phyloP scores from a whole-genome alignment of 2,888 invertebrate genomes.

The Priapulus caudatus region DNA sequence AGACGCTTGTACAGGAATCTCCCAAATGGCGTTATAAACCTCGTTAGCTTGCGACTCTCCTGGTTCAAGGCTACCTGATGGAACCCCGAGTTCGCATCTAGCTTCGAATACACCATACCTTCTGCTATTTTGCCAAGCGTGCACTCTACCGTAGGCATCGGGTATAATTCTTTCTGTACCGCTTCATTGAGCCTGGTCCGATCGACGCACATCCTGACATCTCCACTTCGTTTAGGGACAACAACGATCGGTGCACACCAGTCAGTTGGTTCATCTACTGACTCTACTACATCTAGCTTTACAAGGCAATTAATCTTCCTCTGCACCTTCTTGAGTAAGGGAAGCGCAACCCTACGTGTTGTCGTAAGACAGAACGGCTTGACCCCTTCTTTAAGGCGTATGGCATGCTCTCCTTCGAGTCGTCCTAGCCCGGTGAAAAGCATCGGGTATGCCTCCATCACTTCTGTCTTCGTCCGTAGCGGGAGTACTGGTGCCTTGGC shows the following conservation, averaged over 20 bases:
- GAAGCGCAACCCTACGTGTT: constrained; percentile 30
- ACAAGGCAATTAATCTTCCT: constrained; percentile 27
- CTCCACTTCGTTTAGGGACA: constrained; percentile 27
- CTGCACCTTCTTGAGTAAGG: constrained; percentile 27
- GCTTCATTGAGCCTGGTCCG: constrained; percentile 14
- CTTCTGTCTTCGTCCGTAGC: too few relatives aligned
- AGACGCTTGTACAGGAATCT: constrained; percentile 21
- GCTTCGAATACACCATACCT: constrained; percentile 16
- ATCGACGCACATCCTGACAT: constrained; percentile 17
- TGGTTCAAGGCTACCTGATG: constrained; percentile 15
- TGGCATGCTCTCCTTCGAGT: too few relatives aligned
- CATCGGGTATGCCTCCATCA: too few relatives aligned
- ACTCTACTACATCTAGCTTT: constrained; percentile 25
- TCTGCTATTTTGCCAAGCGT: constrained; percentile 12
- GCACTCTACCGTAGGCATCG: constrained; percentile 11
- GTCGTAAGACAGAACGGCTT: constrained; percentile 20
- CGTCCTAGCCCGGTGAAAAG: too few relatives aligned
- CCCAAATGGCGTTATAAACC: constrained; percentile 26
- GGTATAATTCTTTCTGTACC: constrained; percentile 14
- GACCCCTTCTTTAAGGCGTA: too few relatives aligned
- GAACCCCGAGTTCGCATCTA: constrained; percentile 19
- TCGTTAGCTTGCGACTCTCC: constrained; percentile 17
- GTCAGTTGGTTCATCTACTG: constrained; percentile 28
- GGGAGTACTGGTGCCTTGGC: too few relatives aligned
- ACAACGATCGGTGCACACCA: constrained; percentile 35